Conservation (phyloP, 2,113 vertebrate genomes). For the Leucopsar rothschildi region DNA sequence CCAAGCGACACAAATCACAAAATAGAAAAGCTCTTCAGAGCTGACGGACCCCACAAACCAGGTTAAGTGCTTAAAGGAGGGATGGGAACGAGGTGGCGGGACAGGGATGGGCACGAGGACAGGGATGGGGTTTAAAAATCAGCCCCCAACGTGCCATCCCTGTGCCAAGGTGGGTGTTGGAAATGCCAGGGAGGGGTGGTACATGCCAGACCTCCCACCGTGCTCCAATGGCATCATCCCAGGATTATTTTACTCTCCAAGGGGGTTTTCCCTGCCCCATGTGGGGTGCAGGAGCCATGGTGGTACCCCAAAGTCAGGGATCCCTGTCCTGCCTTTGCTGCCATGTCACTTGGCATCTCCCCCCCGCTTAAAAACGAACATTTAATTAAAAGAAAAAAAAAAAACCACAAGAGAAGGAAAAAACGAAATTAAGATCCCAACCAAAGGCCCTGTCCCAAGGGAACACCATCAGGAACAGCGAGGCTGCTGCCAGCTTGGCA, state of each 20-base stretch:
- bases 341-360: constrained; percentile 1
- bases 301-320: background rate
- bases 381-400: background rate
- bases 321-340: background rate
- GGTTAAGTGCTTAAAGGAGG: constrained; percentile 77
- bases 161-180: background rate
- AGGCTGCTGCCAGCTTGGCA: background rate
- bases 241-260: background rate
- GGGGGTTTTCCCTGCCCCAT: background rate
- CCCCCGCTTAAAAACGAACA: constrained; percentile 3
- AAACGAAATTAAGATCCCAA: constrained; percentile 38
- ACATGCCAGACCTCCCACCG: background rate
- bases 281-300: background rate
- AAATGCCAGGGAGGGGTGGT: background rate
- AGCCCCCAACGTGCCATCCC: background rate
- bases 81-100: background rate
- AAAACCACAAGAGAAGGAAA: background rate
- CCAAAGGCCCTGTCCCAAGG: background rate
- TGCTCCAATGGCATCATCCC: background rate
- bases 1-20: constrained; percentile 63
- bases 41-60: constrained; percentile 66
- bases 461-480: background rate
- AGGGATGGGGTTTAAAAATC: background rate
- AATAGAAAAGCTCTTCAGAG: constrained; percentile 70
- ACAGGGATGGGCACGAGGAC: background rate